These are phyloP conservation scores for Pseudoips prasinana DNA, from an alignment of 2,888 invertebrate species.

Conservation along the genomic window DNA sequence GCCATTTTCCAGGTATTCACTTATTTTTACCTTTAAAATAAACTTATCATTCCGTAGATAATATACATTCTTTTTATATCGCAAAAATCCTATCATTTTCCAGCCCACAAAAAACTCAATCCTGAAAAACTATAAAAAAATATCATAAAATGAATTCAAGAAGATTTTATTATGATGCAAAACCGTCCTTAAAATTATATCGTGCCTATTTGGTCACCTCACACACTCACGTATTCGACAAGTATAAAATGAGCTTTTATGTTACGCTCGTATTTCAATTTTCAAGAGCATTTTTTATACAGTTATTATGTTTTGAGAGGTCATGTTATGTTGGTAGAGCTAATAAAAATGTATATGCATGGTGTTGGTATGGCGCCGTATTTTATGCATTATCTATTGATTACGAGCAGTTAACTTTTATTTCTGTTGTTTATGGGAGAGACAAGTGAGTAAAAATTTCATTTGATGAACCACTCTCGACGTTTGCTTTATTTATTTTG, in stretches of 20 bases:
- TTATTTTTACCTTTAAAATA: no score
- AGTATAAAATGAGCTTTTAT: conserved; percentile 25
- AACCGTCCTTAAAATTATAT: conserved; percentile 31
- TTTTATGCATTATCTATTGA: conserved; percentile 45
- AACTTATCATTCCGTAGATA: no score
- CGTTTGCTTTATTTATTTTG: no score
- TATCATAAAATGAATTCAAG: conserved; percentile 27
- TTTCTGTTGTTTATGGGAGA: conserved; percentile 23
- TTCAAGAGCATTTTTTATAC: conserved; percentile 11
- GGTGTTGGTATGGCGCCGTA: conserved; percentile 31
- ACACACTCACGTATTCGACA: conserved; percentile 30
- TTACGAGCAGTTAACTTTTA: conserved; percentile 43
- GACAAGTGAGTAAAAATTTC: conserved; percentile 15
- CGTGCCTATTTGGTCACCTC: conserved; percentile 30
- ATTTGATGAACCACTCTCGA: conserved; percentile 10
- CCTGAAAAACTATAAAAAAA: conserved; percentile 13
- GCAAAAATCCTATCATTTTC: conserved; percentile 17
- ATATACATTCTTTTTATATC: conserved; percentile 6
- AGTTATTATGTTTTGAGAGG: conserved; percentile 19
- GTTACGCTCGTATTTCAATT: conserved; percentile 14
- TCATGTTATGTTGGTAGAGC: conserved; percentile 23
- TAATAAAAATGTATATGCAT: conserved; percentile 39
- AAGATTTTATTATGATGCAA: conserved; percentile 26
- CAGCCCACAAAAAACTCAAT: conserved; percentile 18
- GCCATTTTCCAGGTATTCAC: no score